Conservation (phyloP, 2,888 invertebrate species). For the Rotaria magnacalcarata region DNA sequence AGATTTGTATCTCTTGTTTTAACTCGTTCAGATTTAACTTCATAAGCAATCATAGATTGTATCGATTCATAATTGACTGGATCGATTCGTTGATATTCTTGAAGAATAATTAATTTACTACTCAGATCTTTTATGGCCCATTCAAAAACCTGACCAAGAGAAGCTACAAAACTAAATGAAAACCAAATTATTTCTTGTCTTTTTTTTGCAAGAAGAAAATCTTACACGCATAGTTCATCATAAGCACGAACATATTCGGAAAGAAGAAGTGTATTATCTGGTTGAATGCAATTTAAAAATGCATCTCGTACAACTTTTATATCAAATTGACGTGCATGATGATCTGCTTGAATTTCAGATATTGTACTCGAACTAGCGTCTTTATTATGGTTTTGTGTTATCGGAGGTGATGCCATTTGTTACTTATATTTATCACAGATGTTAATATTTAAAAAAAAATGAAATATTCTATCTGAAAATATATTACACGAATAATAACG, state of each 20-base stretch:
- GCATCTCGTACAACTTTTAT: neutral
- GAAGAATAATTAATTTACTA: neutral
- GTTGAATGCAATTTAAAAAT: conserved; percentile 8
- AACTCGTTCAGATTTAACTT: neutral
- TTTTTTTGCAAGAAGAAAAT: too few species aligned
- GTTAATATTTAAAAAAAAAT: too few species aligned
- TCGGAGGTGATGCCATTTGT: neutral
- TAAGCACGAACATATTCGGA: neutral
- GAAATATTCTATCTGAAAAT: too few species aligned
- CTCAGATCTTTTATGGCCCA: neutral
- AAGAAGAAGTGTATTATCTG: neutral
- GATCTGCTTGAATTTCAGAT: neutral
- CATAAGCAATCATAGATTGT: conserved; percentile 9
- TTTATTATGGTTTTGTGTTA: neutral
- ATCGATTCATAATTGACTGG: conserved; percentile 18
- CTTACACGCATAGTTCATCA: conserved; percentile 33
- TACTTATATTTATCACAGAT: neutral
- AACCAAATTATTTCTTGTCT: too few species aligned
- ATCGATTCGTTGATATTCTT: neutral
- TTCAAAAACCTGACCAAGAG: conserved; percentile 20
- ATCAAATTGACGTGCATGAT: neutral
- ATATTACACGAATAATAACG: too few species aligned
- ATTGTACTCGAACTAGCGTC: neutral
- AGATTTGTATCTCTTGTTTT: neutral
- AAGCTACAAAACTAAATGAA: neutral